A percentile compares a stretch with the other conserved stretches of the same genome.
Evolutionary conservation across 2,797 vertebrate species (phyloP).

Genomic region (Glyptemys insculpta): DNA sequence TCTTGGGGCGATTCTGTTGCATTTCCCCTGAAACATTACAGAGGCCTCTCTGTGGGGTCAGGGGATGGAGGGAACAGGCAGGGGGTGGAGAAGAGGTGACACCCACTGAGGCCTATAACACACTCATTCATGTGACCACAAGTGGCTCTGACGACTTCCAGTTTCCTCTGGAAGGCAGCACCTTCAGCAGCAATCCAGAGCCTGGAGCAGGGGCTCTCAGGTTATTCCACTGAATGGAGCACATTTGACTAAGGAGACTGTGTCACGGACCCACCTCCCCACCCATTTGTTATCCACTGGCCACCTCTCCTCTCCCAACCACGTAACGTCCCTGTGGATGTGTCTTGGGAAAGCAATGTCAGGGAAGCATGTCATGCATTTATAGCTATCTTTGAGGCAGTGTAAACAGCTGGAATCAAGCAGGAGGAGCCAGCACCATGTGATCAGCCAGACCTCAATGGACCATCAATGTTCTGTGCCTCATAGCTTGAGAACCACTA

Average conservation of each 20-base stretch:
- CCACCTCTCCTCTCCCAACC: background rate
- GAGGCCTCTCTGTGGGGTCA: no score
- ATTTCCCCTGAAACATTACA: background rate
- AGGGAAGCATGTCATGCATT: background rate
- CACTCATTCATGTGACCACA: background rate
- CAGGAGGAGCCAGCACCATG: background rate
- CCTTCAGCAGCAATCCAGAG: background rate
- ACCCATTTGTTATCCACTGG: background rate
- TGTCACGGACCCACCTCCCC: background rate
- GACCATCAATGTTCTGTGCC: background rate
- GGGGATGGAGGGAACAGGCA: no score
- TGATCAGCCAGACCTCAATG: background rate
- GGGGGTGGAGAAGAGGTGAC: no score
- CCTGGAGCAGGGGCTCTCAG: background rate
- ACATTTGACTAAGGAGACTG: background rate
- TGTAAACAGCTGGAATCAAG: background rate
- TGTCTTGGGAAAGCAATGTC: background rate
- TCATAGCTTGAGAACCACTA: background rate
- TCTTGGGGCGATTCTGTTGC: background rate
- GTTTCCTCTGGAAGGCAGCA: background rate
- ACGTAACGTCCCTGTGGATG: background rate
- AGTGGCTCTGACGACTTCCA: background rate
- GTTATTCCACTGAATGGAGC: background rate
- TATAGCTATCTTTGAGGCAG: background rate
- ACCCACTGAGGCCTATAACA: no score